A percentile compares a stretch with the other conserved stretches of the same genome.
Conservation (phyloP, 2,797 vertebrate species). For the Chrysocyon brachyurus region DNA sequence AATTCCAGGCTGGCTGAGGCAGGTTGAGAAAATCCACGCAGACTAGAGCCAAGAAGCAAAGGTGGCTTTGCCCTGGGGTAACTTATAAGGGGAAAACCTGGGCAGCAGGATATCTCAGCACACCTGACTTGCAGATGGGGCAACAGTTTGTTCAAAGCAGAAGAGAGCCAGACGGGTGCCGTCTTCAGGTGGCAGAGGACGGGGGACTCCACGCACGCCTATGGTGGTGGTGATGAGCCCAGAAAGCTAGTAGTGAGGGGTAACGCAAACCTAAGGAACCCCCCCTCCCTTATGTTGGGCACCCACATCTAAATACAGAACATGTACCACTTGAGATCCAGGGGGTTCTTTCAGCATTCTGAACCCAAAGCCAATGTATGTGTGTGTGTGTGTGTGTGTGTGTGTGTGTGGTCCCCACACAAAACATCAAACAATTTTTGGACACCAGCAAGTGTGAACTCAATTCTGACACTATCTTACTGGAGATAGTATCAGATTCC, state of each 20-base stretch:
- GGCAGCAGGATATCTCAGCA: neutral
- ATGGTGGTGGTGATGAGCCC: neutral
- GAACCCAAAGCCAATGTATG: neutral
- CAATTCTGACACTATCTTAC: neutral
- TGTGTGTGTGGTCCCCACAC: fast-evolving
- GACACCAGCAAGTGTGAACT: neutral
- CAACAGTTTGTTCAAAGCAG: neutral
- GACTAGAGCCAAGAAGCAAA: neutral
- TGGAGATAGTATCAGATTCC: neutral
- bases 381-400: neutral
- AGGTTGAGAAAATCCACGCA: neutral
- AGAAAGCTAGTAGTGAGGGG: neutral
- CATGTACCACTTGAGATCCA: neutral
- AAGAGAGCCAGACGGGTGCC: too few species aligned
- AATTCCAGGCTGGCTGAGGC: neutral
- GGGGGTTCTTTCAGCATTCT: neutral
- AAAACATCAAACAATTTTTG: neutral
- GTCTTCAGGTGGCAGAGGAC: neutral
- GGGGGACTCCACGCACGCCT: neutral
- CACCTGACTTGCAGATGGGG: neutral
- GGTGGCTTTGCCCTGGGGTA: neutral
- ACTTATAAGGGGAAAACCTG: neutral
- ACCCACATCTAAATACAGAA: neutral
- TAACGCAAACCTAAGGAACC: neutral
- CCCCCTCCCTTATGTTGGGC: too few species aligned